Evolutionary conservation across 2,113 vertebrate species (phyloP).

Genomic region (Megaleporinus macrocephalus): DNA sequence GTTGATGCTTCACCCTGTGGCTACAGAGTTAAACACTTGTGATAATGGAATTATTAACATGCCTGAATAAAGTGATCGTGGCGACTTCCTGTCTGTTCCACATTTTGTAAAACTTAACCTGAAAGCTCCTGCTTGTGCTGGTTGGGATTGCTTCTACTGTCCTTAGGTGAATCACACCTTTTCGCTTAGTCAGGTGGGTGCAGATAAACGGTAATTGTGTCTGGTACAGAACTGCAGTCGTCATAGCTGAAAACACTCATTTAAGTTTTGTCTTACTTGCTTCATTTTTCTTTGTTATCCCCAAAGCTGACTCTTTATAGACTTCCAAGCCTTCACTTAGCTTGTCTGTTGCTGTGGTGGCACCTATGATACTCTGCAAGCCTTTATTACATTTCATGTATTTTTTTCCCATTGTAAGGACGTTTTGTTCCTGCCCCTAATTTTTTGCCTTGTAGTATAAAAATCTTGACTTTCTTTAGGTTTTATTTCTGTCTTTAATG

Average conservation of each 20-base stretch:
- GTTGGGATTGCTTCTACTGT: not conserved
- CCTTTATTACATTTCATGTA: not conserved
- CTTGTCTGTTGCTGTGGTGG: too few species aligned
- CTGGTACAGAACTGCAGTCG: not conserved
- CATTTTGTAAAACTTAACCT: not conserved
- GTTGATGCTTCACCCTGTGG: not conserved
- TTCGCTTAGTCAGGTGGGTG: constrained; percentile 3
- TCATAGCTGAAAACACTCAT: not conserved
- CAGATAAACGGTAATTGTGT: not conserved
- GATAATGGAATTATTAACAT: not conserved
- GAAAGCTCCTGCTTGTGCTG: not conserved
- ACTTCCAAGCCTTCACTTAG: too few species aligned
- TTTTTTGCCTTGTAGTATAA: too few species aligned
- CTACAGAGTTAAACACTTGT: not conserved
- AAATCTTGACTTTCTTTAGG: too few species aligned
- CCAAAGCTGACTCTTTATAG: not conserved
- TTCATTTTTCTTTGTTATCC: not conserved
- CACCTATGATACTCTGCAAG: too few species aligned
- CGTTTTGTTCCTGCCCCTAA: too few species aligned
- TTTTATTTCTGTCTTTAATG: too few species aligned
- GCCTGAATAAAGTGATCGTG: constrained; percentile 8
- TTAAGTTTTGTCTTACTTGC: not conserved
- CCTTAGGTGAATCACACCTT: constrained; percentile 21
- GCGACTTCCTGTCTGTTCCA: constrained; percentile 8
- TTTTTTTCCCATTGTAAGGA: too few species aligned